Conservation (phyloP, 35 echinoderm and acorn worm species). For the Patiria miniata region DNA sequence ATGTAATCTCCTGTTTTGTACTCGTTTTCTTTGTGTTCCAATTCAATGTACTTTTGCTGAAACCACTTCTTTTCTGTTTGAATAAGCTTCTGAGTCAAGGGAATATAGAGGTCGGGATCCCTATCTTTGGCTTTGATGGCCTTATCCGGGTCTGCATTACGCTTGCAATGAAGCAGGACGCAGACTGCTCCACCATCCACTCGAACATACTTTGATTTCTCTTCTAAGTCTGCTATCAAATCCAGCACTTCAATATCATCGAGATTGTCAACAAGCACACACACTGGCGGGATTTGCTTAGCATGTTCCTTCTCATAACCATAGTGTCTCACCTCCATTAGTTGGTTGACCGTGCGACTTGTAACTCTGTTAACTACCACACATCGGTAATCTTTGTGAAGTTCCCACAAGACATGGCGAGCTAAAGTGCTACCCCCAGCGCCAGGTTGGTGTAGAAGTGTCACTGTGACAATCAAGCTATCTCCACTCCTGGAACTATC, state of each 20-base stretch:
- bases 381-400: conserved; percentile 57
- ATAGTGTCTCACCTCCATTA: conserved; percentile 45
- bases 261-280: conserved; percentile 45
- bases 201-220: conserved; percentile 13
- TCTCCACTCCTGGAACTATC: background rate
- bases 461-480: conserved; percentile 24
- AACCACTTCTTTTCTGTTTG: conserved; percentile 28
- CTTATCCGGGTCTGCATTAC: conserved; percentile 1
- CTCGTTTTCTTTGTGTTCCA: conserved; percentile 32
- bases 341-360: conserved; percentile 42
- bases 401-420: conserved; percentile 55
- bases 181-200: background rate
- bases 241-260: conserved; percentile 19
- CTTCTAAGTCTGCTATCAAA: conserved; percentile 36
- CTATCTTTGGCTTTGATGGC: background rate
- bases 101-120: background rate
- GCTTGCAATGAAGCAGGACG: conserved; percentile 41
- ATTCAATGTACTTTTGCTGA: conserved; percentile 42
- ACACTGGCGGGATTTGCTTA: background rate
- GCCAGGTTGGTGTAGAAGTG: conserved; percentile 56
- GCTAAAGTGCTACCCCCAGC: conserved; percentile 56
- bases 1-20: conserved; percentile 22
- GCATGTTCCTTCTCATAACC: background rate
- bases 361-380: conserved; percentile 49
- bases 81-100: conserved; percentile 39